Percentiles rank a stretch among this genome's conserved stretches.
Evolutionary conservation across 1,140 invertebrate genomes (phyloP).

Genomic region (Acromyrmex heyeri): DNA sequence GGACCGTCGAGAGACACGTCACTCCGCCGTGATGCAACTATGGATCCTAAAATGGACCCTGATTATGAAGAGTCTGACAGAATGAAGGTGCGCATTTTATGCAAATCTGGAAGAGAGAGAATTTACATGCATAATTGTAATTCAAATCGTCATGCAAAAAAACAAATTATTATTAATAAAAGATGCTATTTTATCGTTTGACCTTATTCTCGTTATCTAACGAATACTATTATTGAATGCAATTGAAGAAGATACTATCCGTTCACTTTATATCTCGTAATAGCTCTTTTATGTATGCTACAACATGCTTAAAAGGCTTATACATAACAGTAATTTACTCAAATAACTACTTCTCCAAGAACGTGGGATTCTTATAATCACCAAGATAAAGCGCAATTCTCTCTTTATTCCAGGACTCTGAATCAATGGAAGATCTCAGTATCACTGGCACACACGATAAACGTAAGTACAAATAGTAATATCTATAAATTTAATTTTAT

Average conservation of each 20-base stretch:
- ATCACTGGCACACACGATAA: slow-evolving; percentile 77
- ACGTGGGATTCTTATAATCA: slow-evolving; percentile 44
- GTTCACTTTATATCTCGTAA: slow-evolving; percentile 6
- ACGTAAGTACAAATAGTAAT: slow-evolving; percentile 78
- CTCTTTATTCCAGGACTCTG: slow-evolving; percentile 87
- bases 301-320: slow-evolving; percentile 37
- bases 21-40: slow-evolving; percentile 88
- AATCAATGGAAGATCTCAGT: slow-evolving; percentile 88
- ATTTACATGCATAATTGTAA: not conserved
- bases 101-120: not conserved
- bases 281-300: slow-evolving; percentile 31
- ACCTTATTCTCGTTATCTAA: slow-evolving; percentile 8
- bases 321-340: slow-evolving; percentile 46
- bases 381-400: slow-evolving; percentile 31
- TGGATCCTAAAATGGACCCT: slow-evolving; percentile 90
- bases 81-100: slow-evolving; percentile 81
- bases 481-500: not conserved
- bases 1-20: slow-evolving; percentile 89
- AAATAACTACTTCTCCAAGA: slow-evolving; percentile 20
- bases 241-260: slow-evolving; percentile 41
- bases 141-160: not conserved
- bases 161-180: slow-evolving; percentile 3
- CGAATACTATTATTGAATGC: not conserved
- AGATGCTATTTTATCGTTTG: not conserved
- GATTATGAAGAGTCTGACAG: slow-evolving; percentile 88